Evolutionary conservation across 1,140 invertebrate species (phyloP).

Genomic region (Papilio machaon): DNA sequence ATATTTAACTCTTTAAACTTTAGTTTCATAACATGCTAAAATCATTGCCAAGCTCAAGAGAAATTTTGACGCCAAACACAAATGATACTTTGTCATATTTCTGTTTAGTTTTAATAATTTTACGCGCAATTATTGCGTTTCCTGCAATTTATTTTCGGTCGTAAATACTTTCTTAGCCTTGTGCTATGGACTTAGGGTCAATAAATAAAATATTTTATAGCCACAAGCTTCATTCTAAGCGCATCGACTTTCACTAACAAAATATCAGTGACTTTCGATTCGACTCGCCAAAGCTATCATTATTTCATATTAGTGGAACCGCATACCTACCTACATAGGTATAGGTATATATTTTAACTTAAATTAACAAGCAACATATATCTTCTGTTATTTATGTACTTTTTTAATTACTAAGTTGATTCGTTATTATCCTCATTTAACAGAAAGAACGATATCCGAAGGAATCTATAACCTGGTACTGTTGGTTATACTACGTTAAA

Average conservation of each 20-base stretch:
- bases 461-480: too few relatives aligned
- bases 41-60: constrained; percentile 12
- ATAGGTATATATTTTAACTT: too few relatives aligned
- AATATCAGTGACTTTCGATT: constrained; percentile 53
- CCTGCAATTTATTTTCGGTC: background rate
- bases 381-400: too few relatives aligned
- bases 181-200: background rate
- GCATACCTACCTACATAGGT: too few relatives aligned
- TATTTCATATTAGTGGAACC: constrained; percentile 7
- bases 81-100: background rate
- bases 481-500: too few relatives aligned
- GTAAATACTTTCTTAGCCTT: constrained; percentile 10
- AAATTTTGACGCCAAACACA: background rate
- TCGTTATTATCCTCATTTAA: too few relatives aligned
- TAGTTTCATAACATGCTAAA: background rate
- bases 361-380: background rate
- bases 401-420: too few relatives aligned
- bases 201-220: constrained; percentile 28
- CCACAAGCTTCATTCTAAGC: constrained; percentile 29
- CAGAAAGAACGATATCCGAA: too few relatives aligned
- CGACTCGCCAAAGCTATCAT: constrained; percentile 26
- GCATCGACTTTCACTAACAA: constrained; percentile 55
- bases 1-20: background rate
- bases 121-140: background rate
- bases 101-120: background rate